Evolutionary conservation across 2,797 vertebrate genomes (phyloP), one percentile per base, ranked within the genome.

Genomic region (Epinephelus awoara): DNA sequence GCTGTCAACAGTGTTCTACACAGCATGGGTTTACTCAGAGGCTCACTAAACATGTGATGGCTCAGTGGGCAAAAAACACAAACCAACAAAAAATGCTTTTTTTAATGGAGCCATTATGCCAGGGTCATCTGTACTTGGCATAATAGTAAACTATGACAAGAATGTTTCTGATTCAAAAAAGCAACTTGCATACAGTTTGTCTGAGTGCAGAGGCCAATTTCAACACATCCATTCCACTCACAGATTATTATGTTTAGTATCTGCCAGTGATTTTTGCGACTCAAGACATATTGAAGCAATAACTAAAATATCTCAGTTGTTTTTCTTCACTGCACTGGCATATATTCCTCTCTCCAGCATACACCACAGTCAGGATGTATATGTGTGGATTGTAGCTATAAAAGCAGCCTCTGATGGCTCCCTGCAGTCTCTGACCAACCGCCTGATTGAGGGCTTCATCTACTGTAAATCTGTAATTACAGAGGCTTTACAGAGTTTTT

Each of bases 251-350:
- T 69, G 70, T 73, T 73, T 70, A 51, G 81, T 38, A 57, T 50
- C 70, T 77, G n/a, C 34, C 52, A 71, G 27, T 23, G 38, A 65
- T 52, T 40, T 49, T 40, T 62, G 29, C 68, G 80, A 74, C 74
- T 61, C 64, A 15, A 77, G 67, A 52, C 83, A 85, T 79, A 79
- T 73, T 84, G 72, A 65, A 62, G 12, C 17, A 88, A 81, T 87
- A 62, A 82, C 51, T 25, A 18, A 23, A 70, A 34, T 69, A 66
- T 61, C 66, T 85, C 71, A 80, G 80, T 57, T 72, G 71, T 75
- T 77, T 68, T 57, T 72, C 38, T 61, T 70, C 46, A 56, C 68
- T 55, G 66, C 55, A 72, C 75, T 69, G 49, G 49, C 29, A 59
- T 61, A 52, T 63, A 18, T 49, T 56, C 17, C 10, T 51, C n/a